Base-by-base conservation (phyloP, 2,888 invertebrate genomes). In the Acrocera orbiculus region DNA sequence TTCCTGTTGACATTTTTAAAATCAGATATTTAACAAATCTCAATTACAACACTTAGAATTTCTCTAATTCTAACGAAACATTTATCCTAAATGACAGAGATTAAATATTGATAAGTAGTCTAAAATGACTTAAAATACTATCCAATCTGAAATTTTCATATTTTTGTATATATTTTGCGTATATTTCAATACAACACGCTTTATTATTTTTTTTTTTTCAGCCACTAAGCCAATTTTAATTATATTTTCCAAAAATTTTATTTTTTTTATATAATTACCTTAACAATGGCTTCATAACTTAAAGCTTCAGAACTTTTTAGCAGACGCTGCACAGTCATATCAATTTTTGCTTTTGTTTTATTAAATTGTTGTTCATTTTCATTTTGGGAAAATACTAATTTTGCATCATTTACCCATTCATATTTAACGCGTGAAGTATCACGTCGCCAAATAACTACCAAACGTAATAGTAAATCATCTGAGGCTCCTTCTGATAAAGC, bases 381-480 rank as follows among this genome's bases (percentile, higher is more conserved):
- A 13, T 53, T 55, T 37, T 51, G 19, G 44, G 58, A 45, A 40
- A 57, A 35, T 47, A 52, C 39, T 27, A 54, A 36, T 32, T 50
- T 49, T 6, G 52, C 48, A 11, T 60, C 61, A 47, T 61, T 63
- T 30, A 70, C 66, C 89, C 92, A 93, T 56, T 90, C 89, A 56
- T 87, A 93, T 49, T 85, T 85, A 9, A 93, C 63, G 44, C 79
- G 77, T n/a, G 75, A 73, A 8, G 76, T 70, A 51, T 90, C 89
- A 25, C 80, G 70, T 2, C 92, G 70, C 90, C 92, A 93, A 41
- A 92, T 71, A 28, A 92, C 76, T 2, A 87, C 89, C 38, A 92
- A 73, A 44, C 82, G 73, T 39, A 82, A 64, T 27, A 78, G 61
- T 30, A 81, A 71, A 43, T 76, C 78, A 42, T 66, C 55, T 1